Evolutionary conservation across 2,888 invertebrate genomes (phyloP), one percentile per base, ranked within the genome.

Genomic region (Oscheius sp.): DNA sequence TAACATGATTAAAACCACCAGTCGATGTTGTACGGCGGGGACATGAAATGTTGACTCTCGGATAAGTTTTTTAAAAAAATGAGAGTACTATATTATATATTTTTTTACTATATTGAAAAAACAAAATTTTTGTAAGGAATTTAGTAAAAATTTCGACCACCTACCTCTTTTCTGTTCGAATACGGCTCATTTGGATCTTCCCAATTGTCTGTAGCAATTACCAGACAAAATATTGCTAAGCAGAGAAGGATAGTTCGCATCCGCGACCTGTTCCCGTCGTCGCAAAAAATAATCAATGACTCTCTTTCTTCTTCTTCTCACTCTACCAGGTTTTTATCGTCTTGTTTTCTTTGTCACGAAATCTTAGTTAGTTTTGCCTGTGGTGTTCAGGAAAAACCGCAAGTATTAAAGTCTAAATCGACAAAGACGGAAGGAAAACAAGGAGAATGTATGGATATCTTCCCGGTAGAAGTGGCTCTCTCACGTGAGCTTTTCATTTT

Each of bases 111-210:
- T n/a, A n/a, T n/a, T n/a, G n/a, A n/a, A n/a, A n/a, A n/a, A n/a
- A n/a, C n/a, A n/a, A n/a, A n/a, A n/a, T n/a, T n/a, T n/a, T n/a
- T n/a, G n/a, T n/a, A n/a, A n/a, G n/a, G n/a, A n/a, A n/a, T n/a
- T n/a, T n/a, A 17, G 22, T 9, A 36, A 36, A 36, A 36, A 36
- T 36, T 36, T 45, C 8, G 24, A 17, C 17, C 20, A 47, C 33
- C 49, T 24, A 62, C 49, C 32, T 62, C 30, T 24, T 28, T 41
- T 12, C 12, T 36, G n/a, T 22, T 20, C 5, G 65, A 65, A 24
- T 65, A 65, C 17, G 65, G 65, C 32, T 65, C 65, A 28, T 65
- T 65, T 14, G 65, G 65, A 41, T 65, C 65, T 20, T 54, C 65
- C 51, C 51, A 65, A 4, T 65, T 56, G 17, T 24, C 20, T 28